A percentile compares a stretch with the other conserved stretches of the same genome.
Conservation (phyloP, 2,888 invertebrate genomes). For the Rhamphomyia laevipes region DNA sequence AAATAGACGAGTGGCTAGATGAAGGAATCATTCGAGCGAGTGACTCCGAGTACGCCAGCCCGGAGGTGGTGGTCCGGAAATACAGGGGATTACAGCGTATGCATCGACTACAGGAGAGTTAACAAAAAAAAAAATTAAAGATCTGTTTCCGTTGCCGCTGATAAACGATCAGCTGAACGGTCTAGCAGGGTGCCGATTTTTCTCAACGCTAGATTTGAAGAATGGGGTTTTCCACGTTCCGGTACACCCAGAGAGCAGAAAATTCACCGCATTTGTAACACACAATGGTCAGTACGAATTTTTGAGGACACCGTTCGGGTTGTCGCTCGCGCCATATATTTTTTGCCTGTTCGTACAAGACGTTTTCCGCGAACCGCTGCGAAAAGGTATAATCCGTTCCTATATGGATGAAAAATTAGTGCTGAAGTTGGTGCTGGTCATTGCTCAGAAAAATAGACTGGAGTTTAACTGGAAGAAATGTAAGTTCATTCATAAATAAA, state of each 20-base stretch:
- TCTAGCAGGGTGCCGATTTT: constrained; percentile 8
- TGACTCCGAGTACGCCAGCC: no score
- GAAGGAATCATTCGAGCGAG: neutral
- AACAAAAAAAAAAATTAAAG: neutral
- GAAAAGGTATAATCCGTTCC: no score
- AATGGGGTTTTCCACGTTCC: constrained; percentile 15
- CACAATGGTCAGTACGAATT: constrained; percentile 15
- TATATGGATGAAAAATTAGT: no score
- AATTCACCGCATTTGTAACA: constrained; percentile 14
- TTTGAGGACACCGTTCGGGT: constrained; percentile 1
- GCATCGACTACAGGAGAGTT: neutral
- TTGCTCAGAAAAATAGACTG: no score
- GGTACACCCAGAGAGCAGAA: constrained; percentile 8
- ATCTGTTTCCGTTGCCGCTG: constrained; percentile 9
- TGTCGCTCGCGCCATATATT: neutral
- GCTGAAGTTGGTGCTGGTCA: no score
- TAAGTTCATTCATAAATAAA: no score
- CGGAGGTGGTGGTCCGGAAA: neutral
- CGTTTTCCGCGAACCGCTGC: no score
- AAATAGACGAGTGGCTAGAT: no score
- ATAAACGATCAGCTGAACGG: constrained; percentile 13
- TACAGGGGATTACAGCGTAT: neutral
- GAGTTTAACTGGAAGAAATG: no score
- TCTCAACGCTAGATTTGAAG: constrained; percentile 13
- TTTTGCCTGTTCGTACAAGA: neutral